Conservation (phyloP, 2,113 vertebrate species). For the Tachuris rubrigastra region DNA sequence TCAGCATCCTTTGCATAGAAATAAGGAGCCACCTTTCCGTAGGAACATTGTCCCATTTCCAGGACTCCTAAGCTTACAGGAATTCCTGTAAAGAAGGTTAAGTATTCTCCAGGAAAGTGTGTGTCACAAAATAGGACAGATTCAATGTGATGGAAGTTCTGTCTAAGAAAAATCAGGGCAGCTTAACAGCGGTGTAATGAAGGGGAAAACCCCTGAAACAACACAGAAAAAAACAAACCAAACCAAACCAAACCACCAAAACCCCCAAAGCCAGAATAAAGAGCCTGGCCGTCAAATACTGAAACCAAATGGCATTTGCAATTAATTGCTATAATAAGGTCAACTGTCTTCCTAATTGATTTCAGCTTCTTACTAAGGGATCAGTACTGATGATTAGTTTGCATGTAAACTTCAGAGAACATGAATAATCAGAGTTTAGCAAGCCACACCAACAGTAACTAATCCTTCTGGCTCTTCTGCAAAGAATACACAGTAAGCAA, state of each 20-base stretch:
- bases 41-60: constrained; percentile 60
- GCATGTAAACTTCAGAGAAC: background rate
- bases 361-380: background rate
- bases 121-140: constrained; percentile 47
- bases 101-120: constrained; percentile 60
- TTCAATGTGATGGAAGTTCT: constrained; percentile 30
- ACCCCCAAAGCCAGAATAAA: background rate
- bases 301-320: background rate
- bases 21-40: constrained; percentile 36
- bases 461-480: constrained; percentile 1
- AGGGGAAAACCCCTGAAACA: background rate
- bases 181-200: background rate
- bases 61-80: constrained; percentile 60
- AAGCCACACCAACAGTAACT: background rate
- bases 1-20: background rate
- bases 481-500: background rate
- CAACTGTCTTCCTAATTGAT: constrained; percentile 21
- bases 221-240: background rate
- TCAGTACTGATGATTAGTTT: constrained; percentile 9
- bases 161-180: constrained; percentile 53
- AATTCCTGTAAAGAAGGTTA: constrained; percentile 70
- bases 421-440: background rate
- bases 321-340: constrained; percentile 7
- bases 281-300: background rate
- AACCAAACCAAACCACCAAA: background rate